Percentiles rank a stretch among this genome's conserved stretches.
phyloP scores from a whole-genome alignment of 2,797 vertebrate genomes.

The Alfaro cultratus region DNA sequence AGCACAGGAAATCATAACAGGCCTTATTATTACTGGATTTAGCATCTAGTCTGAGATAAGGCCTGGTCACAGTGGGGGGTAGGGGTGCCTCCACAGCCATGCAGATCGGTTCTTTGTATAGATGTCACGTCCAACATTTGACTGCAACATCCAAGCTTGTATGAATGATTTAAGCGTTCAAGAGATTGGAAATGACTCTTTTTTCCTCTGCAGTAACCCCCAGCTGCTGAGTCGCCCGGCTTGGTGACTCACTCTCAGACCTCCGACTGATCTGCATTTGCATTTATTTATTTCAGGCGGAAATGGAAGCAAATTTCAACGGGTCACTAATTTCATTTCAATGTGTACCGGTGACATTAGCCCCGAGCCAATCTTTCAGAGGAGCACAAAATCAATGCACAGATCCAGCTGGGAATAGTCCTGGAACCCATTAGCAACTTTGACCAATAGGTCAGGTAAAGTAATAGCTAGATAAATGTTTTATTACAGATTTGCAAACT shows the following conservation, averaged over 20 bases:
- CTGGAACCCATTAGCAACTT: constrained; percentile 90
- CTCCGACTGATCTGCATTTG: constrained; percentile 74
- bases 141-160: constrained; percentile 58
- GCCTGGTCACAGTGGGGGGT: constrained; percentile 19
- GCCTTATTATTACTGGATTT: constrained; percentile 51
- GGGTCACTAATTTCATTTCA: constrained; percentile 87
- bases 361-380: constrained; percentile 85
- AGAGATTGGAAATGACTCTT: constrained; percentile 73
- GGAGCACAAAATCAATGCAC: constrained; percentile 85
- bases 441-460: constrained; percentile 92
- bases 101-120: constrained; percentile 61
- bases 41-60: constrained; percentile 39
- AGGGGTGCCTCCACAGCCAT: constrained; percentile 5
- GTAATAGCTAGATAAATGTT: constrained; percentile 96
- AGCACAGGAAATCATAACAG: constrained; percentile 43
- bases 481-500: constrained; percentile 91
- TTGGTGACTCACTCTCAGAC: constrained; percentile 64
- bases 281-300: constrained; percentile 84
- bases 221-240: neutral
- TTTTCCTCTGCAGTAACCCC: constrained; percentile 48
- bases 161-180: constrained; percentile 77
- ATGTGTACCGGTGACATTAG: constrained; percentile 81
- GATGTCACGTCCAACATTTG: constrained; percentile 70
- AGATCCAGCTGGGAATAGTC: constrained; percentile 85
- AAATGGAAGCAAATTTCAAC: constrained; percentile 82